Percentiles rank a stretch among this genome's conserved stretches.
phyloP scores from a whole-genome alignment of 2,797 vertebrate genomes.

The Cheirogaleus major region DNA sequence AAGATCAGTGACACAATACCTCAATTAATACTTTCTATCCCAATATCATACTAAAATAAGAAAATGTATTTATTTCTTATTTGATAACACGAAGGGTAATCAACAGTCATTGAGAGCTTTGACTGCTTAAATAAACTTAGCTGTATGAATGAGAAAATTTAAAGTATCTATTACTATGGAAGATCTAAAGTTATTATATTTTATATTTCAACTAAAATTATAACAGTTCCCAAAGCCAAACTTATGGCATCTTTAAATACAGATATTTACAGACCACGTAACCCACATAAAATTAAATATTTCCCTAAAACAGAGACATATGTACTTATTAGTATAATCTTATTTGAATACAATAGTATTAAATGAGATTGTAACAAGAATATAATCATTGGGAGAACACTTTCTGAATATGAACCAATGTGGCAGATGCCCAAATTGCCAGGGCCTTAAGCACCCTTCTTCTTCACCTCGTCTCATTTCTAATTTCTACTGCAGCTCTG shows the following conservation, averaged over 20 bases:
- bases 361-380: background rate
- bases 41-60: background rate
- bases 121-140: background rate
- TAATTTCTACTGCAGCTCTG: background rate
- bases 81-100: background rate
- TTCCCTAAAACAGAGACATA: background rate
- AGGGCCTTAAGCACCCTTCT: background rate
- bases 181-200: background rate
- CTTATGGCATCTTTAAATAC: constrained; percentile 58
- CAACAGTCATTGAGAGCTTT: background rate
- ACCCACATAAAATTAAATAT: background rate
- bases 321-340: background rate
- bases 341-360: constrained; percentile 2
- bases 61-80: background rate
- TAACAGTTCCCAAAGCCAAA: constrained; percentile 26
- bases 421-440: background rate
- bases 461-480: background rate
- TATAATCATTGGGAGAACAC: background rate
- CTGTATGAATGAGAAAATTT: background rate
- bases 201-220: background rate
- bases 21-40: background rate
- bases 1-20: background rate
- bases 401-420: background rate
- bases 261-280: background rate
- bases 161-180: constrained; percentile 27